phyloP scores from a whole-genome alignment of 2,113 vertebrate genomes.

The Trochalopteron elliotii region DNA sequence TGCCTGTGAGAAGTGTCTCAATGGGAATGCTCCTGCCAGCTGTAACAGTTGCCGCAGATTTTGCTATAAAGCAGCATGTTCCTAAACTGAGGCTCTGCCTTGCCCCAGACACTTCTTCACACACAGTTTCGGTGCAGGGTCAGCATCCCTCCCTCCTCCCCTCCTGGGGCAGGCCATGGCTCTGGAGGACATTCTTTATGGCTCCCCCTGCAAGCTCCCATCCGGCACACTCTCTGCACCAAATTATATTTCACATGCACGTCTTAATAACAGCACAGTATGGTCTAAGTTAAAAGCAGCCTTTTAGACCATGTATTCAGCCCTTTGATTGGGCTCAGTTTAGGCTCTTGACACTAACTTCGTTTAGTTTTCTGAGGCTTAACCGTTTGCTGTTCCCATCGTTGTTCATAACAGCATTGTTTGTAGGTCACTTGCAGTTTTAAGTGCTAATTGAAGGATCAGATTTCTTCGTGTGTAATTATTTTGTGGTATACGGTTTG shows the following conservation, averaged over 20 bases:
- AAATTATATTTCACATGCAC: constrained; percentile 45
- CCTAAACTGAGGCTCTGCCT: neutral
- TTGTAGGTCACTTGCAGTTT: constrained; percentile 74
- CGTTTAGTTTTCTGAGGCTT: constrained; percentile 48
- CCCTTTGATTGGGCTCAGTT: constrained; percentile 16
- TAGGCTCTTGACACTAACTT: constrained; percentile 53
- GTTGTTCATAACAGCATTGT: constrained; percentile 62
- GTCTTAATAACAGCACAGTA: constrained; percentile 40
- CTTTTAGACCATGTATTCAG: constrained; percentile 47
- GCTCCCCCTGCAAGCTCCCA: constrained; percentile 23
- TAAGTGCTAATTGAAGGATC: constrained; percentile 76
- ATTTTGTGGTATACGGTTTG: constrained; percentile 49
- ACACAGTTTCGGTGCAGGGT: neutral
- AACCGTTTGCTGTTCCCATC: constrained; percentile 55
- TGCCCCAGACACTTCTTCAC: neutral
- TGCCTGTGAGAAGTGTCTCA: neutral
- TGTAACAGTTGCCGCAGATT: neutral
- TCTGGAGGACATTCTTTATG: constrained; percentile 32
- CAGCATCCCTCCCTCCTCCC: constrained; percentile 35
- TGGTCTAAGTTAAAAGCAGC: constrained; percentile 66
- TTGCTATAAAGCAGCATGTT: neutral
- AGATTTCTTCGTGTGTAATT: constrained; percentile 66
- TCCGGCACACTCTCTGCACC: neutral
- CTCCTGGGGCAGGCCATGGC: constrained; percentile 10
- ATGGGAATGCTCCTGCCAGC: neutral